Conservation (phyloP, 2,888 invertebrate species). For the Eupithecia vulgata region DNA sequence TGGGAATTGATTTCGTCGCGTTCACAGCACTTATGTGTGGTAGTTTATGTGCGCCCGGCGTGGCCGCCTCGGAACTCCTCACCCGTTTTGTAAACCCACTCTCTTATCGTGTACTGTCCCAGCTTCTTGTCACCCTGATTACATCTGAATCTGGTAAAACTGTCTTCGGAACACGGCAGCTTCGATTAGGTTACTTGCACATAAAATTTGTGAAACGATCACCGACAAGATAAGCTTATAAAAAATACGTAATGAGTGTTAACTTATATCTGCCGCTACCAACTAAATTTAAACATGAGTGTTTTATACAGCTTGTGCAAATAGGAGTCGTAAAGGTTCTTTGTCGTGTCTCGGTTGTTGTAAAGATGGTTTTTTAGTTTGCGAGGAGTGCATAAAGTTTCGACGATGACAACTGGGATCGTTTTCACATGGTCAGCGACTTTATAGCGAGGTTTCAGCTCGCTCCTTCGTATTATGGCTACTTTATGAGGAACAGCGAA, state of each 20-base stretch:
- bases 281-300: slow-evolving; percentile 39
- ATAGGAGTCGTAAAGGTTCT: slow-evolving; percentile 48
- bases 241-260: slow-evolving; percentile 52
- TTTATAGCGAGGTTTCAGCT: slow-evolving; percentile 59
- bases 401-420: slow-evolving; percentile 72
- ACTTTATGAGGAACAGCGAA: slow-evolving; percentile 40
- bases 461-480: slow-evolving; percentile 42
- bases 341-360: slow-evolving; percentile 52
- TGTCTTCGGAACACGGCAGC: slow-evolving; percentile 65
- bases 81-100: slow-evolving; percentile 66
- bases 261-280: slow-evolving; percentile 47
- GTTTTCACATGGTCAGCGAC: slow-evolving; percentile 65
- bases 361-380: slow-evolving; percentile 67
- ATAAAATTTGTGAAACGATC: slow-evolving; percentile 75
- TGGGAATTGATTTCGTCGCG: slow-evolving; percentile 81
- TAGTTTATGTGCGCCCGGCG: slow-evolving; percentile 72
- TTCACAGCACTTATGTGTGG: slow-evolving; percentile 78
- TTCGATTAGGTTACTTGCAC: slow-evolving; percentile 73
- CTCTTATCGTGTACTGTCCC: slow-evolving; percentile 72
- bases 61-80: slow-evolving; percentile 46
- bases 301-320: slow-evolving; percentile 44
- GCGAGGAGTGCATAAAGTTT: slow-evolving; percentile 64
- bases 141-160: slow-evolving; percentile 77
- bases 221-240: slow-evolving; percentile 58
- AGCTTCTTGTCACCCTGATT: slow-evolving; percentile 78